phyloP scores from a whole-genome alignment of 2,797 vertebrate species.

The Chromobotia macracanthus region DNA sequence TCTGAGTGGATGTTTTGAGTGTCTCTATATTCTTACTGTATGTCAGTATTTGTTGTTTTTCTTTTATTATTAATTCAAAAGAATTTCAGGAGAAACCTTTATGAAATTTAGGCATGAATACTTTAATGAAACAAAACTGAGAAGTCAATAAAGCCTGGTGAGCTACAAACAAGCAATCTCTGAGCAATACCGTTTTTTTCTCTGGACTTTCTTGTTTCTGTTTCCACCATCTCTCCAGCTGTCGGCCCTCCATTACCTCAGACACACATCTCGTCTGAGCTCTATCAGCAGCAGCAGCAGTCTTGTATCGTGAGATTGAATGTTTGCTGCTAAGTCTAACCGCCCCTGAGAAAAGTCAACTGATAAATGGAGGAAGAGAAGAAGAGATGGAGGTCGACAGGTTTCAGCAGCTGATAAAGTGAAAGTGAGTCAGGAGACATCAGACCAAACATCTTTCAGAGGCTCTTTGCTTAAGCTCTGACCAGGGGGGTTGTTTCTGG shows the following conservation, averaged over 20 bases:
- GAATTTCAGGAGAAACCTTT: too few relatives aligned
- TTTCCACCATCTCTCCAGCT: not conserved
- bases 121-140: not conserved
- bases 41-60: too few relatives aligned
- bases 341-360: not conserved
- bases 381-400: slow-evolving; percentile 17
- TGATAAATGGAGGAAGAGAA: slow-evolving; percentile 13
- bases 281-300: slow-evolving; percentile 23
- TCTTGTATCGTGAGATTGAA: slow-evolving; percentile 23
- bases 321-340: slow-evolving; percentile 15
- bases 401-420: not conserved
- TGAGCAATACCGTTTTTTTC: not conserved
- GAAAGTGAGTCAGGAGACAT: slow-evolving; percentile 12
- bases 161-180: not conserved
- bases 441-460: slow-evolving; percentile 25
- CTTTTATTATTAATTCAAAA: too few relatives aligned
- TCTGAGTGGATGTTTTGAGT: not conserved
- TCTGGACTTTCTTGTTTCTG: not conserved
- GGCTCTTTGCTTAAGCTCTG: not conserved
- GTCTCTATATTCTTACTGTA: not conserved
- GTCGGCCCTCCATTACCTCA: slow-evolving; percentile 5
- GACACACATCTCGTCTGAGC: not conserved
- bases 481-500: not conserved
- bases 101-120: too few relatives aligned
- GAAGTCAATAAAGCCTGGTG: not conserved